phyloP scores from a whole-genome alignment of 53 echinoderm and acorn worm species.

The Holothuria leucospilota region DNA sequence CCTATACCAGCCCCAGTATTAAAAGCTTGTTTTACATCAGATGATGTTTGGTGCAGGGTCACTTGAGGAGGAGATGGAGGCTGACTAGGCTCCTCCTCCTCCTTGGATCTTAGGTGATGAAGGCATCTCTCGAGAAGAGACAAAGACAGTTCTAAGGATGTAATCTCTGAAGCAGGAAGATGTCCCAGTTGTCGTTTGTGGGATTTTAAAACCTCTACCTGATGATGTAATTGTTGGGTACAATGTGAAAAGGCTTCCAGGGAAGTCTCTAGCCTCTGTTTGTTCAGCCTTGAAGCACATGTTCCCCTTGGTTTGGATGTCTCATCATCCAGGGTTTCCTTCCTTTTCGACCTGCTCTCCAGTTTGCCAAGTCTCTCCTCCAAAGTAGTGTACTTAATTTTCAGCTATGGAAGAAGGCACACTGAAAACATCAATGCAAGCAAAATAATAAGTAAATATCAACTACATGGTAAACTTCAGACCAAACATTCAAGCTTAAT shows the following conservation, averaged over 20 bases:
- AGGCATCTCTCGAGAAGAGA: slow-evolving; percentile 35
- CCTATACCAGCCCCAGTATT: slow-evolving; percentile 18
- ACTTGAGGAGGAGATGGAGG: background rate
- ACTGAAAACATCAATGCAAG: no score
- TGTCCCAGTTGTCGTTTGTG: slow-evolving; percentile 31
- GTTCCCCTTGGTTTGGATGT: background rate
- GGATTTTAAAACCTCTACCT: slow-evolving; percentile 17
- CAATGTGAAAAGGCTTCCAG: slow-evolving; percentile 32
- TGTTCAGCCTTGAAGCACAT: slow-evolving; percentile 6
- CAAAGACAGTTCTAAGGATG: slow-evolving; percentile 28
- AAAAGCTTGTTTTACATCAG: slow-evolving; percentile 27
- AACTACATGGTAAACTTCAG: no score
- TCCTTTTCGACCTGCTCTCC: background rate
- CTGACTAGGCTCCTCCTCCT: background rate
- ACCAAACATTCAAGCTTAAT: no score
- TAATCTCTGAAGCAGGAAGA: slow-evolving; percentile 8
- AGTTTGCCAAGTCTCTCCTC: slow-evolving; percentile 31
- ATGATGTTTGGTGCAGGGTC: slow-evolving; percentile 17
- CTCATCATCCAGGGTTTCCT: background rate
- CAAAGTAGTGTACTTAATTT: slow-evolving; percentile 15
- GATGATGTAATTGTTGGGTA: slow-evolving; percentile 25
- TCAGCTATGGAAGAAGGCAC: background rate
- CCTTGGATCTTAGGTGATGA: slow-evolving; percentile 20
- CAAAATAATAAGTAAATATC: no score
- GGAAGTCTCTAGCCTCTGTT: slow-evolving; percentile 12